Percentiles rank a stretch among this genome's conserved stretches.
Conservation (phyloP, 2,797 vertebrate genomes). For the Vespertilio murinus region DNA sequence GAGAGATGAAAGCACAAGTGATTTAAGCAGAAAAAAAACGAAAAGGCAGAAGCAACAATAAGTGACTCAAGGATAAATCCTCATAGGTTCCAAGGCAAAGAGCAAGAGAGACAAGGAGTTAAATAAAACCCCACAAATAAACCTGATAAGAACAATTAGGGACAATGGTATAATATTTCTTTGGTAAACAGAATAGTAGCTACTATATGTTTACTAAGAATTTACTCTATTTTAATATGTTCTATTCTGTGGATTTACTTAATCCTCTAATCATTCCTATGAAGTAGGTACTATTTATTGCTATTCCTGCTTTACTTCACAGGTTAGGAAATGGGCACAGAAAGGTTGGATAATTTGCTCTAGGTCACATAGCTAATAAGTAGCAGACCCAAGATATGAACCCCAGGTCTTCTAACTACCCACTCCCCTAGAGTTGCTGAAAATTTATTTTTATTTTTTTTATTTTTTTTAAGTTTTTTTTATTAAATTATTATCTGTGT, state of each 20-base stretch:
- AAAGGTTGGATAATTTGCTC: not conserved
- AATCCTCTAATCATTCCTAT: not conserved
- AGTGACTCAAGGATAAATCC: not conserved
- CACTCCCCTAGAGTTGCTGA: not conserved
- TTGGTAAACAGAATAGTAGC: not conserved
- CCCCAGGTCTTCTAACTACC: not conserved
- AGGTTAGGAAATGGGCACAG: not conserved
- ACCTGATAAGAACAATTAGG: not conserved
- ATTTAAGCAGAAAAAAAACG: not conserved
- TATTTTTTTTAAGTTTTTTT: no score
- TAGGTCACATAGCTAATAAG: not conserved
- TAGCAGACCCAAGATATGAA: not conserved
- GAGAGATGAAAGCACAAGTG: not conserved
- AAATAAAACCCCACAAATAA: not conserved
- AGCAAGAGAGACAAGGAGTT: constrained; percentile 8
- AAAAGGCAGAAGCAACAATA: not conserved
- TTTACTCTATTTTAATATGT: not conserved
- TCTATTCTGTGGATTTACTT: not conserved
- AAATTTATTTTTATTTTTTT: no score
- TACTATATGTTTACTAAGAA: not conserved
- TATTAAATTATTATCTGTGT: no score
- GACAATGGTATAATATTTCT: not conserved
- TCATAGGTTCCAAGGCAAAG: not conserved
- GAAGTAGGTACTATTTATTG: not conserved
- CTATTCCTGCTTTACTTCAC: not conserved